A percentile compares a stretch with the other conserved stretches of the same genome.
Conservation (phyloP, 1,140 invertebrate species). For the Nymphalis io region DNA sequence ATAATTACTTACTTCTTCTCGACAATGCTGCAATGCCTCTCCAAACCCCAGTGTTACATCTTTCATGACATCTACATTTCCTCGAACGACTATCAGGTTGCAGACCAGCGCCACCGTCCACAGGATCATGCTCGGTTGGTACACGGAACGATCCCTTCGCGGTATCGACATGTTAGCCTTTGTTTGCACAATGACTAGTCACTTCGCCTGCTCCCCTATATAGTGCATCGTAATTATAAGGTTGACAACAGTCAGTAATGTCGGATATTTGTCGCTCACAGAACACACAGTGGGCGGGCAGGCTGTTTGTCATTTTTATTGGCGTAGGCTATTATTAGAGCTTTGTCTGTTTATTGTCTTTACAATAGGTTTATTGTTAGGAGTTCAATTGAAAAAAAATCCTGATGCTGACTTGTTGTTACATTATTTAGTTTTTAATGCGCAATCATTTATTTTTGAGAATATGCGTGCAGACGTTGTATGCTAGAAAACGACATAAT, state of each 20-base stretch:
- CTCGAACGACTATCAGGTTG: conserved; percentile 24
- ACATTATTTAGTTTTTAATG: background rate
- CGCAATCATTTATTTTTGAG: too few relatives aligned
- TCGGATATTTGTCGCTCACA: conserved; percentile 6
- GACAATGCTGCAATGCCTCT: conserved; percentile 65
- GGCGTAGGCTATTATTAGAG: conserved; percentile 5
- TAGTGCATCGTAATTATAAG: conserved; percentile 16
- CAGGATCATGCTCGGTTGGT: background rate
- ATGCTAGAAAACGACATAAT: background rate
- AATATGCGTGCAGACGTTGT: too few relatives aligned
- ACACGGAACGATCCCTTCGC: background rate
- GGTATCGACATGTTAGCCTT: background rate
- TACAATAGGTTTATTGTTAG: background rate
- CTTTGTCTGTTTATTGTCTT: background rate
- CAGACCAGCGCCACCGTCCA: conserved; percentile 2
- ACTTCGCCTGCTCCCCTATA: background rate
- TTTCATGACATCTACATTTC: conserved; percentile 61
- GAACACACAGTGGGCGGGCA: conserved; percentile 28
- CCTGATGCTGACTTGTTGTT: background rate
- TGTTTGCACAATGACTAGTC: conserved; percentile 9
- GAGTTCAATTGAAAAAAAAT: background rate
- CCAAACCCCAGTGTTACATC: conserved; percentile 73
- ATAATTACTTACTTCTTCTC: conserved; percentile 58
- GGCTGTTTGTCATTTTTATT: conserved; percentile 13
- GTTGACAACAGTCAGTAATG: background rate